Conservation (phyloP, 2,113 vertebrate species). For the Alces alces region DNA sequence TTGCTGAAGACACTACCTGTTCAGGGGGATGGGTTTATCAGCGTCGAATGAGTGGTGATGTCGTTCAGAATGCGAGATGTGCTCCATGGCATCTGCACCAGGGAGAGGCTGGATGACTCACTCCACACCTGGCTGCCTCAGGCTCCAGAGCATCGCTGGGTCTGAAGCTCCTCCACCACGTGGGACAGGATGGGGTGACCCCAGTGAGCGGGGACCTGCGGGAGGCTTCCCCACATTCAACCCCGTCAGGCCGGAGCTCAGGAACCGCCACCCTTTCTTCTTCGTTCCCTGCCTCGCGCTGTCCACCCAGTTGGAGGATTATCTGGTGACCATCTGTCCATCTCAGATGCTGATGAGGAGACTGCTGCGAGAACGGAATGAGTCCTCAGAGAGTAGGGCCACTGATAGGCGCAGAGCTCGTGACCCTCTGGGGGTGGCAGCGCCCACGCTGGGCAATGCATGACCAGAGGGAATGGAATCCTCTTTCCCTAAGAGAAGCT, state of each 20-base stretch:
- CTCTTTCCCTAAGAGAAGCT: not conserved
- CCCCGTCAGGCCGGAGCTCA: not conserved
- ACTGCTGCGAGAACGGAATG: not conserved
- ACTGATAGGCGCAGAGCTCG: not conserved
- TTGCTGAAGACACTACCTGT: not conserved
- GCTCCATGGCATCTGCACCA: not conserved
- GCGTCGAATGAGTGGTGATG: not conserved
- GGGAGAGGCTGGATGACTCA: not conserved
- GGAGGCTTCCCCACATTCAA: not conserved
- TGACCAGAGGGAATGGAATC: not conserved
- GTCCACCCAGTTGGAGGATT: not conserved
- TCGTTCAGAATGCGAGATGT: fast-evolving
- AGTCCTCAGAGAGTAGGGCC: not conserved
- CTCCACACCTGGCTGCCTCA: not conserved
- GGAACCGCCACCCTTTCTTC: not conserved
- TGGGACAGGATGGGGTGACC: not conserved
- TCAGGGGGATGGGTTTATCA: not conserved
- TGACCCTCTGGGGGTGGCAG: not conserved
- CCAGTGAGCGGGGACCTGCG: not conserved
- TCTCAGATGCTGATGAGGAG: not conserved
- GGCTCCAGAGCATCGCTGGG: not conserved
- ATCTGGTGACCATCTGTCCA: too few relatives aligned
- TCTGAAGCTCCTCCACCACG: not conserved
- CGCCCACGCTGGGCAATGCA: not conserved
- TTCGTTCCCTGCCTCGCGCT: not conserved